These are phyloP conservation scores for Lepidurus arcticus DNA, from an alignment of 1,140 invertebrate genomes.

Conservation along the genomic window DNA sequence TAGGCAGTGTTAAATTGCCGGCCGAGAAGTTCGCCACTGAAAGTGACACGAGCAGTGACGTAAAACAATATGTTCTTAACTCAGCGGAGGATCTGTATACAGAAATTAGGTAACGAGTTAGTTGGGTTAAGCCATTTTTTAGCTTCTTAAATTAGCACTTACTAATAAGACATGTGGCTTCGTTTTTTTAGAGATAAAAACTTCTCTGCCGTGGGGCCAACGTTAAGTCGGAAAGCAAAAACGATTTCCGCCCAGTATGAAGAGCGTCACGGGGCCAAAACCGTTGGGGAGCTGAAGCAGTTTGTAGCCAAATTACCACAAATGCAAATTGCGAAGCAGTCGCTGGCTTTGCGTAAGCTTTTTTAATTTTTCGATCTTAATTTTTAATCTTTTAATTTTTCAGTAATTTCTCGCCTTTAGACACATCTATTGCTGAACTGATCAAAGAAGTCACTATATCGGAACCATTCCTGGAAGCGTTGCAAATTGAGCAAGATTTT, in stretches of 20 bases:
- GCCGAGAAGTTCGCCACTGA: slow-evolving; percentile 68
- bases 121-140: neutral
- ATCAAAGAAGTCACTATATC: slow-evolving; percentile 64
- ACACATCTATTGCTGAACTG: slow-evolving; percentile 68
- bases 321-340: slow-evolving; percentile 78
- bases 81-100: slow-evolving; percentile 83
- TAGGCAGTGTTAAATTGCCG: slow-evolving; percentile 76
- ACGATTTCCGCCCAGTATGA: slow-evolving; percentile 78
- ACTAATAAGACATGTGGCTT: slow-evolving; percentile 9
- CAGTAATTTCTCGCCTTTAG: slow-evolving; percentile 45
- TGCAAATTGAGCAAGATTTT: slow-evolving; percentile 81
- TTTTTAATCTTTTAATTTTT: neutral
- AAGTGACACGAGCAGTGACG: slow-evolving; percentile 57
- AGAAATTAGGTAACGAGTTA: slow-evolving; percentile 56
- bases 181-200: slow-evolving; percentile 69
- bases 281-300: slow-evolving; percentile 87
- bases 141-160: neutral
- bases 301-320: slow-evolving; percentile 86
- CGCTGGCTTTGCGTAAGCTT: slow-evolving; percentile 62
- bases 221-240: slow-evolving; percentile 80
- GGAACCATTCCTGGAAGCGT: slow-evolving; percentile 58
- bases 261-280: slow-evolving; percentile 75
- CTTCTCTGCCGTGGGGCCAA: slow-evolving; percentile 82
- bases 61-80: slow-evolving; percentile 80
- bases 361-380: neutral